Base-by-base conservation (phyloP, 2,888 invertebrate genomes). In the Petrolisthes cinctipes region DNA sequence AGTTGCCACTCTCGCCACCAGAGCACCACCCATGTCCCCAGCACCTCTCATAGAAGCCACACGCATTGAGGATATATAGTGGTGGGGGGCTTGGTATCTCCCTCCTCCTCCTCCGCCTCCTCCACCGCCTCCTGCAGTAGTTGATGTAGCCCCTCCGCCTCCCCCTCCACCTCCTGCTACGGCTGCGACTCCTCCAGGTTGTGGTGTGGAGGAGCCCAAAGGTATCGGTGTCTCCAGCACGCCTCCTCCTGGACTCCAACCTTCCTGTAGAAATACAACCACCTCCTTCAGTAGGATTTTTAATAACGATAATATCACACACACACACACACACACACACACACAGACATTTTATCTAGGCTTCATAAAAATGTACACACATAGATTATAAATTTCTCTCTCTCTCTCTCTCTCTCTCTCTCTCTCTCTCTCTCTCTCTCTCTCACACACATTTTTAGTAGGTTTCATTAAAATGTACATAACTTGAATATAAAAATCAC, bases 21-120 rank as follows among this genome's bases (percentile, higher is more conserved):
- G 82, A 51, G 90, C 90, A 7, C 90, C 89, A 20, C 90, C 90
- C 90, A 90, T 90, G 84, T 90, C 90, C 5, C 89, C 90, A 5
- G 89, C 88, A 51, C 89, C 90, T 6, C 90, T 71, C 89, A 89
- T 88, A 79, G 90, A 90, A 9, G 90, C 89, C 54, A 90, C 90
- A 66, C 90, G 83, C 73, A 90, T 82, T 66, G 90, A 90, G 54
- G 90, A 90, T 37, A 90, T 89, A 68, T 90, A 90, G 82, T 90
- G 90, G 66, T 90, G 90, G n/a, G 90, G 90, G 9, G 85, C 82
- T 17, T 76, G 71, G 71, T 85, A 85, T 37, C 82, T 86, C 51
- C 81, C 78, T 37, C 75, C 75, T 17, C 75, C 2, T 61, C 17
- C 11, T 14, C 20, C 71, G 1, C 51, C 51, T 7, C 37, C 14